Percentiles rank a stretch among this genome's conserved stretches.
These are phyloP conservation scores for Drosophila birchii DNA, from an alignment of 2,888 invertebrate genomes.

Conservation along the genomic window DNA sequence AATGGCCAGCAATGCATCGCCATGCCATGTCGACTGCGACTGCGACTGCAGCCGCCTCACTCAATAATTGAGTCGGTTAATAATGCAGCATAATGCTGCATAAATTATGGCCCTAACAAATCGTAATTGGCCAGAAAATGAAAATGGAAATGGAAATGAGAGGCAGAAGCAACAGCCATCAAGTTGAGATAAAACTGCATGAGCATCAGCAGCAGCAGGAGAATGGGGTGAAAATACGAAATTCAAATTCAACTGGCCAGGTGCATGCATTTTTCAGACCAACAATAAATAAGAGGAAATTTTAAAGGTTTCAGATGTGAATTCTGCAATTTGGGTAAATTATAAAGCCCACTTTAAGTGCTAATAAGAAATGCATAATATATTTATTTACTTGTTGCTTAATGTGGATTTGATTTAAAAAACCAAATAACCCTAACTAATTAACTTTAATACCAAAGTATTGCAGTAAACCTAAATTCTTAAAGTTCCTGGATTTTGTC, in stretches of 20 bases:
- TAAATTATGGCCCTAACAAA: conserved; percentile 48
- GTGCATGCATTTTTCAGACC: conserved; percentile 7
- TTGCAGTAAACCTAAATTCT: background rate
- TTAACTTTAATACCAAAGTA: background rate
- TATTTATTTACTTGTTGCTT: background rate
- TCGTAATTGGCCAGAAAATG: conserved; percentile 32
- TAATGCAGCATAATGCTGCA: conserved; percentile 52
- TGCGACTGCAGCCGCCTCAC: conserved; percentile 19
- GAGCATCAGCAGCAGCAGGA: background rate
- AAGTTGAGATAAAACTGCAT: conserved; percentile 16
- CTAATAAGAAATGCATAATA: background rate
- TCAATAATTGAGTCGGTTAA: conserved; percentile 57
- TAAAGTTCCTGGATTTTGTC: conserved; percentile 6
- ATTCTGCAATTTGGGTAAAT: background rate
- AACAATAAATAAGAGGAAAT: background rate
- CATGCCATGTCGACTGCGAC: conserved; percentile 1
- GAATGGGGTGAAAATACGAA: conserved; percentile 6
- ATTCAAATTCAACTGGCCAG: conserved; percentile 9
- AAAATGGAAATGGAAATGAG: conserved; percentile 20
- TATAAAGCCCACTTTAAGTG: background rate
- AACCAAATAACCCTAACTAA: background rate
- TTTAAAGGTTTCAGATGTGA: too few relatives aligned
- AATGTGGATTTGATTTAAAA: background rate
- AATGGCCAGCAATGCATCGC: conserved; percentile 26
- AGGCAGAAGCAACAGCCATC: conserved; percentile 3